Evolutionary conservation across 2,113 vertebrate species (phyloP).

Genomic region (rabbit (Oryctolagus cuniculus)): DNA sequence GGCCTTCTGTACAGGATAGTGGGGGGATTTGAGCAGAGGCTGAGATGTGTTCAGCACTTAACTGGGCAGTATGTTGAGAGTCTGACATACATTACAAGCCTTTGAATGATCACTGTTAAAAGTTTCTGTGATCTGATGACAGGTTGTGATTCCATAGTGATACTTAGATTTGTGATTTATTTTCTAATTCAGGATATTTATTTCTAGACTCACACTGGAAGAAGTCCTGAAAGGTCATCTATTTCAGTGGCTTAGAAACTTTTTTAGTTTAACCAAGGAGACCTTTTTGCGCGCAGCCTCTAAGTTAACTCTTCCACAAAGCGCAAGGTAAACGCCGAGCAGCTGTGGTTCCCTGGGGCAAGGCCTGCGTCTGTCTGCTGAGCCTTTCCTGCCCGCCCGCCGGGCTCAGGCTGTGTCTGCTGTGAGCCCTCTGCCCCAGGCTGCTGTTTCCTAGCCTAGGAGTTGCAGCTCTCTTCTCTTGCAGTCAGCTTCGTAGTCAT

Average conservation of each 20-base stretch:
- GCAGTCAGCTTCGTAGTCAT: background rate
- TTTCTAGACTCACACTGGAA: constrained; percentile 52
- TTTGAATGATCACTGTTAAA: constrained; percentile 53
- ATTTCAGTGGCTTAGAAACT: constrained; percentile 52
- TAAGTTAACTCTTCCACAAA: background rate
- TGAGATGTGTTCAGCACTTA: constrained; percentile 24
- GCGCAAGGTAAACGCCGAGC: background rate
- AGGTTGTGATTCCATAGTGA: constrained; percentile 52
- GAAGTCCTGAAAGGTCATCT: constrained; percentile 28
- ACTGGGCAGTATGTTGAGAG: constrained; percentile 37
- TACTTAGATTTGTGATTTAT: constrained; percentile 13
- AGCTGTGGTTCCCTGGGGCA: background rate
- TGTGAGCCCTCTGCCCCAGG: background rate
- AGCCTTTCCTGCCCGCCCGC: background rate
- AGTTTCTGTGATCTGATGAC: constrained; percentile 38
- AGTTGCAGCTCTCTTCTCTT: background rate
- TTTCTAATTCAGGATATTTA: constrained; percentile 63
- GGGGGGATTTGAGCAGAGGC: background rate
- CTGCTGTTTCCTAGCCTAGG: background rate
- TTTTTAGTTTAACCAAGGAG: constrained; percentile 41
- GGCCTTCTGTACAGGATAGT: background rate
- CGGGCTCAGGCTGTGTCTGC: background rate
- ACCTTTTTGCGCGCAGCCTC: background rate
- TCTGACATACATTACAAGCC: constrained; percentile 46
- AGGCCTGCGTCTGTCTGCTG: background rate